These are phyloP conservation scores for Toxotes jaculatrix DNA, from an alignment of 2,113 vertebrate genomes.

Conservation along the genomic window DNA sequence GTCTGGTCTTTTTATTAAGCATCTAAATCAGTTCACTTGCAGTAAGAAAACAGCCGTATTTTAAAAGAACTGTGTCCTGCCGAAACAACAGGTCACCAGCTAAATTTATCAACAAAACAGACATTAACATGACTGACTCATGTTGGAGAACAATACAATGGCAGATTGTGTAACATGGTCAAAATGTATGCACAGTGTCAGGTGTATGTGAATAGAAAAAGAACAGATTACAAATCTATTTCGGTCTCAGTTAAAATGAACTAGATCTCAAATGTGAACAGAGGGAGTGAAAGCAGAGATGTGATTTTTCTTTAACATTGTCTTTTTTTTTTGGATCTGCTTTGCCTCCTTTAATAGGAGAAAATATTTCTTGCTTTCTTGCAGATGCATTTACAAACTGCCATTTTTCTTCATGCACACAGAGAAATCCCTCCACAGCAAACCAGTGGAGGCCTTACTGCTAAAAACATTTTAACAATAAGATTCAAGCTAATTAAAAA, in stretches of 20 bases:
- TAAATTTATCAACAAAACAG: conserved; percentile 32
- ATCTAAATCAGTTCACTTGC: conserved; percentile 60
- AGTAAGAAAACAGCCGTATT: conserved; percentile 62
- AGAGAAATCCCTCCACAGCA: conserved; percentile 21
- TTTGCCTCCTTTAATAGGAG: not conserved
- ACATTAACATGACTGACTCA: conserved; percentile 22
- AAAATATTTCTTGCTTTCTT: conserved; percentile 15
- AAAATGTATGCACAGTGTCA: conserved; percentile 31
- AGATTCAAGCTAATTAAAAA: conserved; percentile 7
- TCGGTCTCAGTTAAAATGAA: conserved; percentile 26
- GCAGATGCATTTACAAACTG: conserved; percentile 20
- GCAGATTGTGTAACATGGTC: conserved; percentile 20
- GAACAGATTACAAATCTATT: conserved; percentile 15
- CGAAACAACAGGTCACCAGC: conserved; percentile 27
- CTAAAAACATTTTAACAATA: conserved; percentile 18
- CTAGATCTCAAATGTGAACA: conserved; percentile 34
- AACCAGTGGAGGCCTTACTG: not conserved
- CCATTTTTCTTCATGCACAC: conserved; percentile 54
- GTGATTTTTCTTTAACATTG: not conserved
- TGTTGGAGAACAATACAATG: conserved; percentile 37
- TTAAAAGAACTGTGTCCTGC: conserved; percentile 30
- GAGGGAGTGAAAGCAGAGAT: conserved; percentile 9
- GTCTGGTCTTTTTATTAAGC: conserved; percentile 70
- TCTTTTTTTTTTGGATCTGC: not conserved
- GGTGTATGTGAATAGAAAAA: conserved; percentile 7